Conservation (phyloP, 2,113 vertebrate species). For the Neotoma lepida region DNA sequence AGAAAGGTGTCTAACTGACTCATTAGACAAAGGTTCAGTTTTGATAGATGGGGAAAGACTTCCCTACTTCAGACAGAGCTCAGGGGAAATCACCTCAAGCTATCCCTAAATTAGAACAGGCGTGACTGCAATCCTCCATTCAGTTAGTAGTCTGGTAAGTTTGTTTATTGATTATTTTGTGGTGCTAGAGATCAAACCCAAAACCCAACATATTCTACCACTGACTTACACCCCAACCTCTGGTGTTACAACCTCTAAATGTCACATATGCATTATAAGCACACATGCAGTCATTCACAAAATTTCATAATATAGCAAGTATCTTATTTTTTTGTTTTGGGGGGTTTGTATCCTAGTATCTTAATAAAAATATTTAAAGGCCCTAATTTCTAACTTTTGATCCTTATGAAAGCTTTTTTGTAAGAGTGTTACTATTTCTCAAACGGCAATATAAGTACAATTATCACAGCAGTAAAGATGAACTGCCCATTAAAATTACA, state of each 20-base stretch:
- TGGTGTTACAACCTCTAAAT: constrained; percentile 24
- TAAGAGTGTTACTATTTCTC: constrained; percentile 10
- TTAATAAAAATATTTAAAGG: constrained; percentile 8
- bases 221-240: background rate
- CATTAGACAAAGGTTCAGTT: constrained; percentile 17
- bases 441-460: constrained; percentile 24
- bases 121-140: background rate
- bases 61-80: constrained; percentile 40
- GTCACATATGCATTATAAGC: constrained; percentile 27
- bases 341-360: background rate
- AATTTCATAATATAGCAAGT: constrained; percentile 42
- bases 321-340: background rate
- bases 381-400: constrained; percentile 39
- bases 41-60: background rate
- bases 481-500: background rate
- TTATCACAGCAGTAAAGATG: constrained; percentile 9
- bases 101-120: constrained; percentile 11
- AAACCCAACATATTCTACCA: background rate
- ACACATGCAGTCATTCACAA: background rate
- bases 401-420: constrained; percentile 36
- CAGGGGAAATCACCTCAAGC: constrained; percentile 13
- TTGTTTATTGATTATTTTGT: background rate
- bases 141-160: background rate
- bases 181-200: background rate
- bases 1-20: background rate